Evolutionary conservation across 2,113 vertebrate species (phyloP).

Genomic region (Microtus ochrogaster): DNA sequence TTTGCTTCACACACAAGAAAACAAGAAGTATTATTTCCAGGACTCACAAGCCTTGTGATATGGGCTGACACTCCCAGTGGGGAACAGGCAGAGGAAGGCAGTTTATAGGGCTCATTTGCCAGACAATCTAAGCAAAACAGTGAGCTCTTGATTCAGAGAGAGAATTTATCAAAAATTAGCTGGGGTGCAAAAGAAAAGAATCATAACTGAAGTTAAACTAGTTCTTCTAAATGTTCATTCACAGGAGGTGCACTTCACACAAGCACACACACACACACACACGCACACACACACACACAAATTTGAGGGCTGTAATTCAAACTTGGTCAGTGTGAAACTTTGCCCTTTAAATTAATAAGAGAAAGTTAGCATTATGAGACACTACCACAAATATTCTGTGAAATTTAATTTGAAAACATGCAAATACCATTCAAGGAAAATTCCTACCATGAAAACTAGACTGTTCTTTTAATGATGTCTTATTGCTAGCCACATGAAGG

Average conservation of each 20-base stretch:
- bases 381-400: not conserved
- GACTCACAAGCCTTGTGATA: not conserved
- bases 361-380: constrained; percentile 3
- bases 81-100: not conserved
- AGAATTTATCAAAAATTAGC: not conserved
- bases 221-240: not conserved
- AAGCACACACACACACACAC: no score
- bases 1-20: not conserved
- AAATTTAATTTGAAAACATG: not conserved
- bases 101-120: not conserved
- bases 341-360: not conserved
- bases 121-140: not conserved
- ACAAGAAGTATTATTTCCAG: not conserved
- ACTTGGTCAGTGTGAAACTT: not conserved
- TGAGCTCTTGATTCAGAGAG: not conserved
- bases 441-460: not conserved
- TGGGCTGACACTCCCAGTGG: no score
- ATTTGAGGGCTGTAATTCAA: not conserved
- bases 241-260: no score
- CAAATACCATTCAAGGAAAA: not conserved
- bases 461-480: not conserved
- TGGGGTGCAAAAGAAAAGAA: not conserved
- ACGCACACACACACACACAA: not conserved
- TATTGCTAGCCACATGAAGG: constrained; percentile 7
- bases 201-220: not conserved